Base-by-base conservation (phyloP, 1,140 invertebrate genomes). In the Zaprionus ornatus region DNA sequence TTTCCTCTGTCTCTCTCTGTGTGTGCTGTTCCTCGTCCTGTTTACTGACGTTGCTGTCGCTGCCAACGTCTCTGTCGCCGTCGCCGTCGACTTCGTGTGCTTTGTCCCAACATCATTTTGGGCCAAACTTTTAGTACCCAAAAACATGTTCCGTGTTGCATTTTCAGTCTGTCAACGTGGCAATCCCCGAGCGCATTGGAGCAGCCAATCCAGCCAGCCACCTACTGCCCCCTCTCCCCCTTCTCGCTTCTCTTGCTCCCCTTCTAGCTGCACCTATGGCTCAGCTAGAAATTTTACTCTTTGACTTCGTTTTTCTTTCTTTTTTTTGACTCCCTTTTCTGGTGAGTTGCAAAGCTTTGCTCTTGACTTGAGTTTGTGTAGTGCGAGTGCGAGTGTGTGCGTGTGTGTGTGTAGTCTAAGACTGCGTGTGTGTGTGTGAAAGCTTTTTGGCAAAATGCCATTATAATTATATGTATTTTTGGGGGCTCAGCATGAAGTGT, bases 391-490 rank as follows among this genome's bases (percentile, higher is more conserved):
- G 35, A 29, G 27, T 29, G 27, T 7, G 1, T 7, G 5, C n/a
- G n/a, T 42, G 50, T 40, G 52, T 21, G 42, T 57, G 42, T 50
- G 42, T 42, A 6, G n/a, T n/a, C n/a, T n/a, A n/a, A n/a, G n/a
- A n/a, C n/a, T n/a, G 15, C 17, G 32, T 35, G 10, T 35, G 32
- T 35, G 25, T 40, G 32, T 66, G 56, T 37, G 48, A 64, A 63
- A 60, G 55, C 55, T 79, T 83, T 83, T 83, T 87, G 83, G 83
- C 83, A 83, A 83, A 80, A 83, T 83, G 80, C 80, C 83, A 87
- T 80, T 88, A 87, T 88, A 87, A 87, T 87, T 87, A 88, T 88
- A 85, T 84, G 73, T 71, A 76, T 59, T 56, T 80, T 70, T 67
- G 21, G 19, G 19, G 19, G 19, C 23, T 61, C 35, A 42, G 7